Evolutionary conservation across 2,797 vertebrate genomes (phyloP).

Genomic region (Lutjanus campechanus): DNA sequence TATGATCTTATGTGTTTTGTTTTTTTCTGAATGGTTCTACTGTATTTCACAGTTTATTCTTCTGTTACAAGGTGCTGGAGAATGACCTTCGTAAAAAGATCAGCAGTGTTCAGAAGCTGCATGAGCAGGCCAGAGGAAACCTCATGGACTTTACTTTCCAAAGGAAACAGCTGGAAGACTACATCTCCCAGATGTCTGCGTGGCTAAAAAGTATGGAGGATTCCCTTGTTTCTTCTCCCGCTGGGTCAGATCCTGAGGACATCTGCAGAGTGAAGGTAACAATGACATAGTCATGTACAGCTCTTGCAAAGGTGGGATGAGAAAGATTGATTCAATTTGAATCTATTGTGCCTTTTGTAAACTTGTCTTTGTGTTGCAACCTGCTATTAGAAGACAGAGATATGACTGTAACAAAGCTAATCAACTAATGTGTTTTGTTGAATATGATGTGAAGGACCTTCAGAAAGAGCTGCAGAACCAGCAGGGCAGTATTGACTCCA

Average conservation of each 20-base stretch:
- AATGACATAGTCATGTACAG: neutral
- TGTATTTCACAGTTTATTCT: conserved; percentile 1
- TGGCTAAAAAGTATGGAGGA: conserved; percentile 91
- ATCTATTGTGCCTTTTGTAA: too few species aligned
- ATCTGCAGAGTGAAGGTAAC: conserved; percentile 94
- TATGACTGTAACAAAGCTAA: neutral
- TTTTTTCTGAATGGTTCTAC: neutral
- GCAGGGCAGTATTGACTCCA: conserved; percentile 89
- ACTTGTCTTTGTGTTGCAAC: too few species aligned
- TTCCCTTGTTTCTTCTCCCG: conserved; percentile 85
- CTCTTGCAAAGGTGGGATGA: neutral
- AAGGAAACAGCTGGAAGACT: conserved; percentile 90
- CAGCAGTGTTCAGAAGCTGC: conserved; percentile 88
- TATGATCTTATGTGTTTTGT: neutral
- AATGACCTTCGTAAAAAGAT: conserved; percentile 93
- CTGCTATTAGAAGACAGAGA: neutral
- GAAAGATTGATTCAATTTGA: too few species aligned
- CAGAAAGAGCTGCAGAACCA: conserved; percentile 95
- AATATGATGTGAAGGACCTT: conserved; percentile 86
- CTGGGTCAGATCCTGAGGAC: conserved; percentile 87
- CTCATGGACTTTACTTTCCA: conserved; percentile 91
- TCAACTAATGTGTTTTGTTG: neutral
- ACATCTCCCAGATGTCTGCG: conserved; percentile 88
- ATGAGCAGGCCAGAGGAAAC: conserved; percentile 88
- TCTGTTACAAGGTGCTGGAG: conserved; percentile 89